Evolutionary conservation across 2,888 invertebrate species (phyloP), one percentile per base, ranked within the genome.

Genomic region (Aspidiotus destructor): DNA sequence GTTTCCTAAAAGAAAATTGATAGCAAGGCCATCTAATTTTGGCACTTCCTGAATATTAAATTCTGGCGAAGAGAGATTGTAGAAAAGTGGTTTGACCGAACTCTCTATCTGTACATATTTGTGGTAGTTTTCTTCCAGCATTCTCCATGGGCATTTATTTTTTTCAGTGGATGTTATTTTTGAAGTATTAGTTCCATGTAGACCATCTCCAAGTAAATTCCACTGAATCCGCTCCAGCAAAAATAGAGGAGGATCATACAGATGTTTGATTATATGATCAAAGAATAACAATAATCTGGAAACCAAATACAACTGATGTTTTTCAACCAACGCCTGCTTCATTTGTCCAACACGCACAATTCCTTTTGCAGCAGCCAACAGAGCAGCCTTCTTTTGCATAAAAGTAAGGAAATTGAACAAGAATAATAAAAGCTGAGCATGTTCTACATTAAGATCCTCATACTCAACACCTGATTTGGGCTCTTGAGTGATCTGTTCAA

Each of bases 351-450:
- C 72, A 57, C 71, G 69, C 69, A 86, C 82, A 7, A 86, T 83
- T 7, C 85, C 89, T 71, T 89, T 88, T 2, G 90, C 87, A 44
- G 89, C 87, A 73, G 89, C 82, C 9, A 96, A 81, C 52, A 97
- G 81, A 1, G 97, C 90, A 2, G 91, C 89, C 78, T 97, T 97
- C 80, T 96, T 97, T 79, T 96, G 94, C 92, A 95, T 94, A 71
- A 97, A 81, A 74, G 93, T 94, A 70, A 97, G 79, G 0, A 94
- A 92, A 78, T 97, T 96, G 79, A 97, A 97, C 11, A 97, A 80
- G 77, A 96, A 96, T 9, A 97, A 82, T 71, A 97, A 79, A 52
- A 97, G 81, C 77, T 97, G 96, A 0, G 94, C 89, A 78, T 97
- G 96, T 77, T 97, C 97, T 62, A 96, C 92, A 77, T 96, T 97